A percentile compares a stretch with the other conserved stretches of the same genome.
Conservation (phyloP, 2,888 invertebrate genomes). For the Gymnoscelis rufifasciata region DNA sequence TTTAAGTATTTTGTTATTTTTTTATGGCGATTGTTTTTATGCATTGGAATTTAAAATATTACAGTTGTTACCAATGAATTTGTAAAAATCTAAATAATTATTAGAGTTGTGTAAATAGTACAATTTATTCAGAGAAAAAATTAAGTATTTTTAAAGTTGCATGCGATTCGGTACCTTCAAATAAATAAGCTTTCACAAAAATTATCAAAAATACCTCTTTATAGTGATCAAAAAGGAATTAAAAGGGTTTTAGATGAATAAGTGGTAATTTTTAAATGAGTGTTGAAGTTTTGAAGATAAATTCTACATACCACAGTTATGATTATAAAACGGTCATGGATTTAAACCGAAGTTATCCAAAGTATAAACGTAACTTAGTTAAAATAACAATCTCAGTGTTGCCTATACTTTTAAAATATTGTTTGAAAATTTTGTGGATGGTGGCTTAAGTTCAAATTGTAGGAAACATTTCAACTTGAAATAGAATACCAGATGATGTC, state of each 20-base stretch:
- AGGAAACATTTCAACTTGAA: background rate
- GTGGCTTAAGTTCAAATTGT: slow-evolving; percentile 9
- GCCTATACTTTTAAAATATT: slow-evolving; percentile 6
- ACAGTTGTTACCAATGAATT: slow-evolving; percentile 61
- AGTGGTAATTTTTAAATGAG: slow-evolving; percentile 66
- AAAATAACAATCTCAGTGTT: slow-evolving; percentile 14
- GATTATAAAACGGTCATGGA: slow-evolving; percentile 23
- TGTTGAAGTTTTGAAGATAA: slow-evolving; percentile 69
- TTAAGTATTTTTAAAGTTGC: slow-evolving; percentile 34
- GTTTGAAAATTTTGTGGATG: background rate
- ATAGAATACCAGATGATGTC: too few species aligned
- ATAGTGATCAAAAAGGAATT: slow-evolving; percentile 70
- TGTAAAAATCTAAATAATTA: slow-evolving; percentile 42
- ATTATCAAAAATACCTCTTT: slow-evolving; percentile 74
- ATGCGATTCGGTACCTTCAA: slow-evolving; percentile 44
- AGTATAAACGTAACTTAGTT: slow-evolving; percentile 44
- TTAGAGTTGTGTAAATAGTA: slow-evolving; percentile 65
- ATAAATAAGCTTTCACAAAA: slow-evolving; percentile 53
- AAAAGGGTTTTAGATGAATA: slow-evolving; percentile 68
- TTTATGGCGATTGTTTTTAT: slow-evolving; percentile 47
- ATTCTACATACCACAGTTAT: slow-evolving; percentile 63
- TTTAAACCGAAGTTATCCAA: slow-evolving; percentile 56
- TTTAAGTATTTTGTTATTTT: slow-evolving; percentile 49
- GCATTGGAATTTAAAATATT: slow-evolving; percentile 45
- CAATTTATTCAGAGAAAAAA: slow-evolving; percentile 45